Evolutionary conservation across 2,113 vertebrate species (phyloP).

Genomic region (Catharus bicknelli): DNA sequence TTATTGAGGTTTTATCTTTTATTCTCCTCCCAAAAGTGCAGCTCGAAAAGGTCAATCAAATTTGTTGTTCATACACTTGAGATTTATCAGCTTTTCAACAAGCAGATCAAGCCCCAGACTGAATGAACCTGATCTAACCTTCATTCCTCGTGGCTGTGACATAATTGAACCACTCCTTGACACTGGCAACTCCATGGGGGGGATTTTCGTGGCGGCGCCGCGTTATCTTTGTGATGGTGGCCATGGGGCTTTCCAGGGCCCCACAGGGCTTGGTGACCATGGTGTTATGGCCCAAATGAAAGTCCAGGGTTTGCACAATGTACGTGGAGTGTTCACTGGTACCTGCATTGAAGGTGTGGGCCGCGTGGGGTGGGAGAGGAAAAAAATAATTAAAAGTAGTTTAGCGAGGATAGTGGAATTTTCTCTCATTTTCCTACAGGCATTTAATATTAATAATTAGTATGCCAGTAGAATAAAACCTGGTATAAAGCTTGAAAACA

Average conservation of each 20-base stretch:
- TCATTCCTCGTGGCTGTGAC: slow-evolving; percentile 97
- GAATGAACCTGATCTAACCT: slow-evolving; percentile 73
- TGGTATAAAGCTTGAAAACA: background rate
- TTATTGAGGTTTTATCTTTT: background rate
- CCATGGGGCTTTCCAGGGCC: slow-evolving; percentile 96
- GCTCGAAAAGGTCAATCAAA: background rate
- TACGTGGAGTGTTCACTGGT: slow-evolving; percentile 94
- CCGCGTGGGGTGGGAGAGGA: rapidly evolving
- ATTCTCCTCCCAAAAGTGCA: background rate
- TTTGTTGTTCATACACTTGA: background rate
- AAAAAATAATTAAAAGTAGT: background rate
- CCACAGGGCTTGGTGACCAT: slow-evolving; percentile 98
- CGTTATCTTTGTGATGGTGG: slow-evolving; percentile 97
- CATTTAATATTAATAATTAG: background rate
- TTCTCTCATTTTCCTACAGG: background rate
- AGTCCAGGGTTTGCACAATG: slow-evolving; percentile 95
- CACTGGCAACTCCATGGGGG: slow-evolving; percentile 93
- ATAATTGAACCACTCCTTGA: slow-evolving; percentile 98
- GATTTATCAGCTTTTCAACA: background rate
- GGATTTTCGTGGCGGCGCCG: slow-evolving; percentile 94
- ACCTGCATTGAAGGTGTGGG: slow-evolving; percentile 68
- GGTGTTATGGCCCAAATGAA: slow-evolving; percentile 96
- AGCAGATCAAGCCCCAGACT: background rate
- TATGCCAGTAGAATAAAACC: background rate
- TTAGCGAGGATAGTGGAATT: background rate